Evolutionary conservation across 92 coral and sea anemone species (phyloP), one percentile per base, ranked within the genome.

Genomic region (Muricea muricata): DNA sequence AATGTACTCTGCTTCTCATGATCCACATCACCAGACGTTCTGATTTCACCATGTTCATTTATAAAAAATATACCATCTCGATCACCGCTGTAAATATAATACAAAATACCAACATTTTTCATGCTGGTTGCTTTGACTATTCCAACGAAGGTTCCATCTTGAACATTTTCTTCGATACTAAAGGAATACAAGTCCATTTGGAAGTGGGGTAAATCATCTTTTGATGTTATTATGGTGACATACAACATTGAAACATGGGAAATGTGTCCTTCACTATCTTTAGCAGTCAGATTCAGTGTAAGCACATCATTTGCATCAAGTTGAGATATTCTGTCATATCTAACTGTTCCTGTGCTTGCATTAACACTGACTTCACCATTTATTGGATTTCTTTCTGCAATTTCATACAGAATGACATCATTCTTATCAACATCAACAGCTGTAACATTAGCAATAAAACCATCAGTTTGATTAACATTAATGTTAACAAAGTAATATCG

Each of bases 81-180:
- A 70, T 97, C 99, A 57, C 99, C 99, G 30, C 92, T 88, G 79
- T 90, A 87, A 33, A 97, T 90, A 35, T 83, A 78, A 61, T 97
- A 97, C 23, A 39, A 68, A 54, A 97, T 88, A 58, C 81, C 85
- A 80, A 52, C 85, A 47, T 72, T 84, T 71, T 79, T 88, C 75
- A 89, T 90, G 23, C 94, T 82, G n/a, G 85, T 85, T 21, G 98
- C 99, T 82, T 87, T 82, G 10, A 97, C 97, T 32, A 79, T 78
- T 34, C 99, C 99, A 20, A 97, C 88, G 25, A 88, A 91, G 10
- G 98, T 93, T 57, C 98, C 93, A 57, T 75, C 79, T 37, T 93
- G 89, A 20, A 85, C 93, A 90, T 97, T 97, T 80, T 97, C 99
- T n/a, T 90, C 89, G n/a, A 97, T 90, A 13, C 93, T 75, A 65